Base-by-base conservation (phyloP, 1,140 invertebrate species). In the Chironomus striatipennis region DNA sequence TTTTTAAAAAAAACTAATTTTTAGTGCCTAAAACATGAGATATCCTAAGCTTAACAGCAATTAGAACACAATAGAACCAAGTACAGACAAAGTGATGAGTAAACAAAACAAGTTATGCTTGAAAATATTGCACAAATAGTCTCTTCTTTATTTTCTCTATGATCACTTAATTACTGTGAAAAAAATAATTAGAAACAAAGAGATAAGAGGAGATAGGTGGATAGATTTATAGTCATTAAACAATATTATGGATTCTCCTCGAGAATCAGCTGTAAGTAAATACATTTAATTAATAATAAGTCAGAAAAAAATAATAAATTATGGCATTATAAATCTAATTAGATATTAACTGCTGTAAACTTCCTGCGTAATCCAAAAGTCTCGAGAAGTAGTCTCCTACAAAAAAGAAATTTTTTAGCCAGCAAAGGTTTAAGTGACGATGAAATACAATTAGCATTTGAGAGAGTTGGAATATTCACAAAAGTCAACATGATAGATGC, bases 281-380 rank as follows among this genome's bases (percentile, higher is more conserved):
- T 7, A 70, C 7, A 57, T n/a, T 57, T n/a, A 57, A n/a, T 57
- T n/a, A 12, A 57, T 57, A n/a, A 57, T 12, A 15, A 57, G 12
- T 15, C n/a, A 57, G 24, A 34, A 34, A 34, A 34, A 34, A 5
- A 34, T 34, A 34, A 34, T 34, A 34, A 34, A 34, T n/a, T 67
- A 18, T 20, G 5, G n/a, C 17, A 70, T 70, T 21, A 20, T 70
- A 20, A 70, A 20, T 8, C 18, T 8, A 70, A 20, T 7, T 81
- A 93, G 92, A 88, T 96, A 74, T 88, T 87, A 75, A 94, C 93
- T 34, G 94, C 94, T 43, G 88, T 95, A 9, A 93, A 91, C 78
- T 96, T 96, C 84, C 82, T 96, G 43, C 88, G 90, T 81, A 94
- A 95, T 84, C 91, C 91, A 42, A 92, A 90, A 81, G 91, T 96